Base-by-base conservation (phyloP, 2,888 invertebrate species). In the Eilema caniola region DNA sequence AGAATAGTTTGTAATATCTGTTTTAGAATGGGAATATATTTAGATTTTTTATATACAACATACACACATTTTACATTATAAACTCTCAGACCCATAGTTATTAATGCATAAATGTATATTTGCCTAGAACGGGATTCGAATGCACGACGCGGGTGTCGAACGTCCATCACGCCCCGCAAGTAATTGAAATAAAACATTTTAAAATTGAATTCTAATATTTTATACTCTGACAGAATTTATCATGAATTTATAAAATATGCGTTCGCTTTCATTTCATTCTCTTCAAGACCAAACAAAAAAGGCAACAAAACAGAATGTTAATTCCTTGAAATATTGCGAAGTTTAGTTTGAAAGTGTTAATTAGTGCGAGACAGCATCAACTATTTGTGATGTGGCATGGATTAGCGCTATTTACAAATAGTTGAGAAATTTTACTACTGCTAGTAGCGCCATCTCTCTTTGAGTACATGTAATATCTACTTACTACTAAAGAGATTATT, bases 361-460 rank as follows among this genome's bases (percentile, higher is more conserved):
- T 62, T 62, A 62, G 62, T 37, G 62, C 62, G 37, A 62, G 37
- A 37, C 57, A 66, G 57, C 16, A 57, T 59, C 53, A 53, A 53
- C 7, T 53, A 53, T 53, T 66, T 59, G 56, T 59, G 24, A 59
- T 24, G 20, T 59, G 24, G 53, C n/a, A 53, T 53, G 53, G 53
- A 33, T 59, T 24, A 57, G 57, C 37, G 31, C 65, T 56, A 56
- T 56, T 53, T 53, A 53, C 8, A 53, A 53, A 53, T 47, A 20
- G 47, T 53, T 53, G 53, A 53, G n/a, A 53, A 53, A 53, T 53
- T 53, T n/a, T n/a, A 53, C 47, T 47, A 47, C 47, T 47, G 47
- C 5, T 20, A n/a, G 53, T 53, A n/a, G 53, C 53, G 53, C 53
- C 53, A 53, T 53, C 53, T 53, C 53, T 53, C 0, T 53, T 53